Base-by-base conservation (phyloP, 2,888 invertebrate species). In the Eupithecia dodoneata region DNA sequence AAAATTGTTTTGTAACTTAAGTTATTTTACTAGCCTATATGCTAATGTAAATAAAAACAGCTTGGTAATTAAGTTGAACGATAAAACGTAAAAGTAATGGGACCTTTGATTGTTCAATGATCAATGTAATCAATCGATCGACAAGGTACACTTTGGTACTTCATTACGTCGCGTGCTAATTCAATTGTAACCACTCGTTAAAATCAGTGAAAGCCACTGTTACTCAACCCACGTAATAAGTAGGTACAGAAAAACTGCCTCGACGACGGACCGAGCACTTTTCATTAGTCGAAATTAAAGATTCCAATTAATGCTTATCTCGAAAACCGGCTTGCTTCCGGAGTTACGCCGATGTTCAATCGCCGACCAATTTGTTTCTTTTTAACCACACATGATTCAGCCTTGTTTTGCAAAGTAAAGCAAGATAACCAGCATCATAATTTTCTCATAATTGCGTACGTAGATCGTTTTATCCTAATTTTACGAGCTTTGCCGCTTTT, bases 301-400 rank as follows among this genome's bases (percentile, higher is more conserved):
- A 92, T 87, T 89, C 89, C 88, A 93, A 93, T 94, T 90, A 93
- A 92, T 91, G 89, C 88, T 90, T 89, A 90, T 90, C 89, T 90
- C 87, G 81, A 81, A 88, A 94, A 94, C 94, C 92, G 88, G 94
- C 93, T 91, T 84, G 92, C 94, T 94, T 94, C 94, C 94, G 93
- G 92, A 91, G 89, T 94, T 94, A 94, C 94, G 89, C 92, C 80
- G 83, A 91, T 69, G n/a, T 92, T 93, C 90, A 86, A 92, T 92
- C 85, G 82, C 83, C 85, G 87, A 81, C 85, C 83, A 89, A 90
- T 90, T 89, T 88, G 87, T 90, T 89, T 80, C 85, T 86, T 89
- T 88, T 88, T 83, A 80, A 83, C 76, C 82, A 85, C 83, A 87
- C 74, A 76, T 78, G 80, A 76, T 77, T 79, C 66, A 55, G 71